These are phyloP conservation scores for Mimas tiliae DNA, from an alignment of 2,888 invertebrate species.

Conservation along the genomic window DNA sequence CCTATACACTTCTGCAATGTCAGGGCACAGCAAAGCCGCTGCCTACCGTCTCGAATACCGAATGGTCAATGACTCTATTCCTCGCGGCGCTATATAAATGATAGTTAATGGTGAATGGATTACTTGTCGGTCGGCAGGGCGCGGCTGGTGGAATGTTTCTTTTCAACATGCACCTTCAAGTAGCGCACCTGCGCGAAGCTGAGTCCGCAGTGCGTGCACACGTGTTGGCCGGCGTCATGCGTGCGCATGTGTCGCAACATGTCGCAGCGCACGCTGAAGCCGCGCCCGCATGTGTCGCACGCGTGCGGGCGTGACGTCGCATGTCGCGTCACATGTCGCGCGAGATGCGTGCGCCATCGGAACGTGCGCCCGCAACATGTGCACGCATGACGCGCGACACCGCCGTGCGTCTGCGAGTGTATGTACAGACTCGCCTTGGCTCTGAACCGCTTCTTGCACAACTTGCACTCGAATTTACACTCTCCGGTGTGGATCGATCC, in stretches of 20 bases:
- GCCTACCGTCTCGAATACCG: no score
- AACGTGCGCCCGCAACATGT: conserved; percentile 67
- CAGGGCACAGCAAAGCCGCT: no score
- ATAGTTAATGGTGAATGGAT: no score
- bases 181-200: conserved; percentile 81
- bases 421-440: conserved; percentile 78
- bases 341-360: conserved; percentile 73
- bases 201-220: conserved; percentile 73
- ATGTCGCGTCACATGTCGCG: conserved; percentile 73
- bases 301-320: conserved; percentile 60
- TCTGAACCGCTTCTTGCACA: conserved; percentile 78
- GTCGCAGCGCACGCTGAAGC: conserved; percentile 75
- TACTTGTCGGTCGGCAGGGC: no score
- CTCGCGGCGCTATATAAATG: no score
- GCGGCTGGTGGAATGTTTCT: conserved; percentile 60
- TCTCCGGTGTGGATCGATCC: conserved; percentile 72
- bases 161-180: conserved; percentile 74
- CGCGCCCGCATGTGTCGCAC: conserved; percentile 77
- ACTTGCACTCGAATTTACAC: conserved; percentile 67
- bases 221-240: conserved; percentile 69
- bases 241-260: conserved; percentile 77
- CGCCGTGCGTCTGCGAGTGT: conserved; percentile 72
- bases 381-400: conserved; percentile 45
- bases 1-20: no score
- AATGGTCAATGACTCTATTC: no score